Evolutionary conservation across 2,888 invertebrate genomes (phyloP).

Genomic region (Labia minor): DNA sequence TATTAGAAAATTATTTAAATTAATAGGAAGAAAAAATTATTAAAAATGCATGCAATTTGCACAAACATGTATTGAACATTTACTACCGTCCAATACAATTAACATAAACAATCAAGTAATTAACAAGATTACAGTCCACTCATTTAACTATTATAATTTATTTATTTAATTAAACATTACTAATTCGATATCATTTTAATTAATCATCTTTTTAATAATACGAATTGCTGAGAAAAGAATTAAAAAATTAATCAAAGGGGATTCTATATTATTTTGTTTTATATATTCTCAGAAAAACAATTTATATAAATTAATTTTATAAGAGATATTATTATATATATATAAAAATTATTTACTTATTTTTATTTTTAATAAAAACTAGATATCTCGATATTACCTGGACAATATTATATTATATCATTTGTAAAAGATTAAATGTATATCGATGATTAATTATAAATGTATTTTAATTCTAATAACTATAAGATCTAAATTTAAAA

Average conservation of each 20-base stretch:
- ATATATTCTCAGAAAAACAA: no score
- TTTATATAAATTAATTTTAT: no score
- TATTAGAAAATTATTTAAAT: no score
- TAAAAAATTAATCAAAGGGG: not conserved
- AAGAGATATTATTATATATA: no score
- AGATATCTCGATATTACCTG: not conserved
- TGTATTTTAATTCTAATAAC: not conserved
- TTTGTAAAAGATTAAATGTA: not conserved
- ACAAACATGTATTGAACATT: conserved; percentile 13
- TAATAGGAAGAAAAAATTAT: no score
- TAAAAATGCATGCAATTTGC: not conserved
- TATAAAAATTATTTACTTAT: no score
- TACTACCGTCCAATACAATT: not conserved
- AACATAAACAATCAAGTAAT: not conserved
- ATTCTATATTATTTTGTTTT: no score
- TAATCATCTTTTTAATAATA: not conserved
- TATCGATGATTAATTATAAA: conserved; percentile 1
- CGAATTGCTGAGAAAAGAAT: not conserved
- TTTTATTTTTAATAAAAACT: no score
- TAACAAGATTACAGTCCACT: not conserved
- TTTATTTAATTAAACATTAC: not conserved
- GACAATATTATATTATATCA: not conserved
- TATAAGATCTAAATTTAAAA: not conserved
- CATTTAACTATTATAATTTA: not conserved
- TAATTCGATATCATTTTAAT: not conserved